phyloP scores from a whole-genome alignment of 2,888 invertebrate species.

The Phania funesta region DNA sequence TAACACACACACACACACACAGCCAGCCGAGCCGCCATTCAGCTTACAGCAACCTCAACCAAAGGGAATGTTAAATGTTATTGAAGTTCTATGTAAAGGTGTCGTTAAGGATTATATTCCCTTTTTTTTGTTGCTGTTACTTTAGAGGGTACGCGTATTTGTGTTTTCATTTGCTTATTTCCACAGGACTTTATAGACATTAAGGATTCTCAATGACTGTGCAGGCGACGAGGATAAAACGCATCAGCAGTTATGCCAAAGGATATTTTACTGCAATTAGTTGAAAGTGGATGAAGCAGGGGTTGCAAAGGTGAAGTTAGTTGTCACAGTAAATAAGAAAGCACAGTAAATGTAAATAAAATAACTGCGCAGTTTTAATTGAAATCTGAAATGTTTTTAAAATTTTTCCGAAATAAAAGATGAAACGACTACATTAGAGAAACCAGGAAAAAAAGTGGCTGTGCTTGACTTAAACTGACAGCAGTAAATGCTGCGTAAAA shows the following conservation, averaged over 20 bases:
- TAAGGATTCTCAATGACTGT: constrained; percentile 15
- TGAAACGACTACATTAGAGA: too few species aligned
- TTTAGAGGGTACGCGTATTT: not conserved
- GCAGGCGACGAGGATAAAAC: constrained; percentile 7
- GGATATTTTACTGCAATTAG: constrained; percentile 65
- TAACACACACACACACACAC: not conserved
- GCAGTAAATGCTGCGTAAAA: too few species aligned
- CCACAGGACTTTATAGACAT: constrained; percentile 31
- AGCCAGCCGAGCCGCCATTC: constrained; percentile 12
- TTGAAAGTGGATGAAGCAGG: constrained; percentile 31
- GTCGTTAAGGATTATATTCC: constrained; percentile 61
- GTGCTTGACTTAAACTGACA: too few species aligned
- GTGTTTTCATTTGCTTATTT: constrained; percentile 33
- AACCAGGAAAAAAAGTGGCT: too few species aligned
- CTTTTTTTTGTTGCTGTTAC: constrained; percentile 23
- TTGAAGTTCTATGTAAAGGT: constrained; percentile 63
- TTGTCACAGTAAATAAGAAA: constrained; percentile 14
- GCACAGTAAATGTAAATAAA: not conserved
- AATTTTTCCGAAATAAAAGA: not conserved
- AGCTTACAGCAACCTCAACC: constrained; percentile 44
- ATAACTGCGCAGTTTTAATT: not conserved
- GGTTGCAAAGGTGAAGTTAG: not conserved
- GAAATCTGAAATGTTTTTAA: not conserved
- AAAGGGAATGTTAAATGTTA: constrained; percentile 59
- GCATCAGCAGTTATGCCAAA: constrained; percentile 45